Evolutionary conservation across 2,888 invertebrate species (phyloP).

Genomic region (Polymixis flavicincta): DNA sequence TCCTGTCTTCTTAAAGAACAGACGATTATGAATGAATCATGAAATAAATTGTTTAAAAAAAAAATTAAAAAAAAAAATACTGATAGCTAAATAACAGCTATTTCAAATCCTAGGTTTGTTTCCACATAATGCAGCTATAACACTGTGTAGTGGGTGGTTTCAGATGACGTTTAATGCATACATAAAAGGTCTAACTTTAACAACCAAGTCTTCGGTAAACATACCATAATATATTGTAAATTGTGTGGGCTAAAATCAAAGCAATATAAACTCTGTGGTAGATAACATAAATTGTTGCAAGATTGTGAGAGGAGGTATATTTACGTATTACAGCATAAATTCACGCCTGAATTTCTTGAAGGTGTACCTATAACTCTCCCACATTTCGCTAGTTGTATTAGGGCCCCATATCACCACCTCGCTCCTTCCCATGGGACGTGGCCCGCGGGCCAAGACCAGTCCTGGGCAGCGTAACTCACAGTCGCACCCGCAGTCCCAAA

Average conservation of each 20-base stretch:
- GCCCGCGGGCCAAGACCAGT: too few species aligned
- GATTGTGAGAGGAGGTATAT: neutral
- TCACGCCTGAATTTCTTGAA: neutral
- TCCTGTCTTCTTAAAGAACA: too few species aligned
- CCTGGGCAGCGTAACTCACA: too few species aligned
- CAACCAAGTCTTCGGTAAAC: neutral
- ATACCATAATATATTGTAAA: neutral
- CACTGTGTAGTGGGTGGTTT: constrained; percentile 1
- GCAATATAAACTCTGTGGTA: neutral
- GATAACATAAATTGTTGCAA: neutral
- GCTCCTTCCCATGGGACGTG: too few species aligned
- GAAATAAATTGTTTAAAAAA: too few species aligned
- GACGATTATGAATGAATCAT: too few species aligned
- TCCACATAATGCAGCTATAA: neutral
- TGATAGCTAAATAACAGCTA: neutral
- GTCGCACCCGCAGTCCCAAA: too few species aligned
- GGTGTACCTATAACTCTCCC: too few species aligned
- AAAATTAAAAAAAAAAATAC: too few species aligned
- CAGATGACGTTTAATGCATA: constrained; percentile 14
- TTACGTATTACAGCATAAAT: neutral
- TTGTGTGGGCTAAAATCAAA: constrained; percentile 12
- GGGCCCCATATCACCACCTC: too few species aligned
- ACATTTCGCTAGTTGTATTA: too few species aligned
- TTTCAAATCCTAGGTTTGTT: neutral
- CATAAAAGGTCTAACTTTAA: neutral